A percentile compares a stretch with the other conserved stretches of the same genome.
phyloP scores from a whole-genome alignment of 2,113 vertebrate genomes.

The Lipophrys pholis region DNA sequence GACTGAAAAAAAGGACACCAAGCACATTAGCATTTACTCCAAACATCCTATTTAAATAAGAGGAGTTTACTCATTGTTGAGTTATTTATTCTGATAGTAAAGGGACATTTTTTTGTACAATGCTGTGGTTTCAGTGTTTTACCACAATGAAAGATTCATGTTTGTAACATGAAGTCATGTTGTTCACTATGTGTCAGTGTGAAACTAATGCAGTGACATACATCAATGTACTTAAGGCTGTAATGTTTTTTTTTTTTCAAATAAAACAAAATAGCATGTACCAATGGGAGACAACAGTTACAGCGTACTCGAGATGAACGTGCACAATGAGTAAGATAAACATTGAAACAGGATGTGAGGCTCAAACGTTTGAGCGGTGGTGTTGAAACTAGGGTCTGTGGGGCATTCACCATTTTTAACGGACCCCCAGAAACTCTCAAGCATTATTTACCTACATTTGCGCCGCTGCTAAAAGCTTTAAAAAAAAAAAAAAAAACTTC shows the following conservation, averaged over 20 bases:
- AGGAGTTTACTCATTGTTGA: slow-evolving; percentile 25
- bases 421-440: too few relatives aligned
- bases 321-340: slow-evolving; percentile 5
- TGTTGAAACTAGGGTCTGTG: too few relatives aligned
- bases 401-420: too few relatives aligned
- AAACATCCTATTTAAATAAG: neutral
- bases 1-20: neutral
- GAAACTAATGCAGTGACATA: neutral
- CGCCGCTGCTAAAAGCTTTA: too few relatives aligned
- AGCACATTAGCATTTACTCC: neutral
- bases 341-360: neutral
- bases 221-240: neutral
- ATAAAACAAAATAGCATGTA: too few relatives aligned
- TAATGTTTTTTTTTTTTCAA: too few relatives aligned
- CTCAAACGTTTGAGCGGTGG: neutral
- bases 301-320: slow-evolving; percentile 20
- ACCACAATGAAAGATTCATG: neutral
- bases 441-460: too few relatives aligned
- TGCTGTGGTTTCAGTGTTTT: slow-evolving; percentile 23
- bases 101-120: slow-evolving; percentile 8
- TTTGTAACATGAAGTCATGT: too few relatives aligned
- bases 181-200: slow-evolving; percentile 3
- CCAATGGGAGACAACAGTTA: neutral
- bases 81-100: slow-evolving; percentile 27
- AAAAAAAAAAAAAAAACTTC: too few relatives aligned